These are phyloP conservation scores for Colaptes auratus DNA, from an alignment of 2,113 vertebrate species.

Conservation along the genomic window DNA sequence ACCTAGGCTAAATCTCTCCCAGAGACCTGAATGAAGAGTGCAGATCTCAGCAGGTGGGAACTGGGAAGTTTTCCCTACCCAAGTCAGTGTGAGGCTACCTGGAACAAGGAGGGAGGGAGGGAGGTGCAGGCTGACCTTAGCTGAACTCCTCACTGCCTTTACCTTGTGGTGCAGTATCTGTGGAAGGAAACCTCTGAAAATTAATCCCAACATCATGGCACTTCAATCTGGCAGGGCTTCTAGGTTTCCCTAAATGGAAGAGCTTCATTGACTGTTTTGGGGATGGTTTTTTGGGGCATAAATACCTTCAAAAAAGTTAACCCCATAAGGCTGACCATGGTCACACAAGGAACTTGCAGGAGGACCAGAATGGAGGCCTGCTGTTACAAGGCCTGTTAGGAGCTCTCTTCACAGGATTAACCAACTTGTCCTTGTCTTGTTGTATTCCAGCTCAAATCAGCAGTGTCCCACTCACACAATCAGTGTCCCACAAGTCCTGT, in stretches of 20 bases:
- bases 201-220: neutral
- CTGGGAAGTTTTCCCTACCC: neutral
- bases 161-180: neutral
- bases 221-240: neutral
- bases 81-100: neutral
- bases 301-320: neutral
- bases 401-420: neutral
- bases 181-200: neutral
- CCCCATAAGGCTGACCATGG: neutral
- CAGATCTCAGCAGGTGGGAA: neutral
- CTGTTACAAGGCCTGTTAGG: neutral
- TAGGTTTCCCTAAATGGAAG: neutral
- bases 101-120: neutral
- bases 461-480: neutral
- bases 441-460: constrained; percentile 14
- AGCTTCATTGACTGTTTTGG: too few species aligned
- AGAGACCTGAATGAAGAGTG: neutral
- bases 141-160: neutral
- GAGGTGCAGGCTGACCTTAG: neutral
- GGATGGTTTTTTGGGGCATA: too few species aligned
- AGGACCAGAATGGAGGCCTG: neutral
- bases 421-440: neutral
- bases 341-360: neutral
- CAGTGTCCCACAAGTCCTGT: too few species aligned
- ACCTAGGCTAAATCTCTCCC: neutral